phyloP scores from a whole-genome alignment of 2,113 vertebrate genomes.

The Asarcornis scutulata region DNA sequence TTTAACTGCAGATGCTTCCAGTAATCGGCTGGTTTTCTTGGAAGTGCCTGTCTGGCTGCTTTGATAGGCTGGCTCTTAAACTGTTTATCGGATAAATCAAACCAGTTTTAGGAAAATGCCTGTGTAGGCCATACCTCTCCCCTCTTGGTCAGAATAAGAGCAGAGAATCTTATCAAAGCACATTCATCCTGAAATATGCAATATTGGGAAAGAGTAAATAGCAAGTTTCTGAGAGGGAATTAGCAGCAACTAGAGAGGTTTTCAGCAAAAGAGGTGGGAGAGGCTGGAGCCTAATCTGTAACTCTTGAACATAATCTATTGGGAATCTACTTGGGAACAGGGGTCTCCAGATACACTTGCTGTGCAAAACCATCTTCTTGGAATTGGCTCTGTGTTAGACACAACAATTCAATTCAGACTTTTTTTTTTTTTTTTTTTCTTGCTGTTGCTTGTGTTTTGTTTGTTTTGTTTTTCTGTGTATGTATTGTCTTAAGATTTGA shows the following conservation, averaged over 20 bases:
- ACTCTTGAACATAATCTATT: neutral
- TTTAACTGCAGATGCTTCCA: neutral
- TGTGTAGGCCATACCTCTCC: rapidly evolving
- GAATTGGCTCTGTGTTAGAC: neutral
- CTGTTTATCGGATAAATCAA: neutral
- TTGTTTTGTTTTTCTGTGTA: neutral
- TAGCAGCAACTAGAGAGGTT: neutral
- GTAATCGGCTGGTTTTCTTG: neutral
- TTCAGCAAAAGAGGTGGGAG: neutral
- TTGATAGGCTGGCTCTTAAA: neutral
- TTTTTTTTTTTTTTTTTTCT: neutral
- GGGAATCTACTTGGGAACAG: neutral
- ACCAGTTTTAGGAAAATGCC: neutral
- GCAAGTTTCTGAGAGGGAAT: neutral
- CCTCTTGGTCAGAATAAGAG: neutral
- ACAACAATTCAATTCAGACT: neutral
- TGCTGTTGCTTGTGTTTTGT: neutral
- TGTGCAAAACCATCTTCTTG: neutral
- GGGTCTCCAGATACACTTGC: neutral
- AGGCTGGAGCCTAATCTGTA: neutral
- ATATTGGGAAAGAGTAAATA: neutral
- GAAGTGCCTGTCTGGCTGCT: neutral
- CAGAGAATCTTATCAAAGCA: neutral
- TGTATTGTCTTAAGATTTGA: neutral
- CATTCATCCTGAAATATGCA: neutral